Base-by-base conservation (phyloP, 1,140 invertebrate species). In the Globodera rostochiensis region DNA sequence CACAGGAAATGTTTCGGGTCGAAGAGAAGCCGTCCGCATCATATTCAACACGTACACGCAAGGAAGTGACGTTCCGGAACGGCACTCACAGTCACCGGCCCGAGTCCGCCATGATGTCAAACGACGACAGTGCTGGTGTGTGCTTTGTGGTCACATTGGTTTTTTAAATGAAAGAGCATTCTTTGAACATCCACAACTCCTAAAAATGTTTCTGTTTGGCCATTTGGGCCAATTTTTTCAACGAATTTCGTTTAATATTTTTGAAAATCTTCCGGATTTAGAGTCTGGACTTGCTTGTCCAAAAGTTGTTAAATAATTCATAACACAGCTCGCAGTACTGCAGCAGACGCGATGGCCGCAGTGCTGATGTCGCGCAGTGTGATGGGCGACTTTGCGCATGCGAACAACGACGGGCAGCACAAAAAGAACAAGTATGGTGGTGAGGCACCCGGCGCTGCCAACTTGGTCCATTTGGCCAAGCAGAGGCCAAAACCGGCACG, bases 401-500 rank as follows among this genome's bases (percentile, higher is more conserved):
- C 6, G 53, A 53, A 3, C 53, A 45, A 79, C 74, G 15, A 66
- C 66, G 13, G 45, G 67, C 71, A 75, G 47, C 53, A 21, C n/a
- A 46, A 21, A 36, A 11, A 15, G 11, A 6, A 80, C 15, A 21
- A 49, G 36, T 21, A 67, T 25, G 80, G 19, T 66, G 53, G 50
- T 47, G 45, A 77, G 4, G 19, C 11, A 45, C 77, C 1, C 36
- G 81, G 47, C 25, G 57, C n/a, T 9, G 21, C 77, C 49, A 81
- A 60, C 15, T 67, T 83, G 21, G 74, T 77, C 6, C 82, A 83
- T 73, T 77, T 83, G 53, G 75, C 69, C 21, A 83, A 83, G 60
- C 46, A 67, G 47, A 36, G 82, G 19, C 82, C 82, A 11, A 84
- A 49, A 66, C 82, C 82, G 49, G 80, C 82, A 46, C 73, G 80